Conservation (phyloP, 1,140 invertebrate genomes). For the Drosophila sucinea region DNA sequence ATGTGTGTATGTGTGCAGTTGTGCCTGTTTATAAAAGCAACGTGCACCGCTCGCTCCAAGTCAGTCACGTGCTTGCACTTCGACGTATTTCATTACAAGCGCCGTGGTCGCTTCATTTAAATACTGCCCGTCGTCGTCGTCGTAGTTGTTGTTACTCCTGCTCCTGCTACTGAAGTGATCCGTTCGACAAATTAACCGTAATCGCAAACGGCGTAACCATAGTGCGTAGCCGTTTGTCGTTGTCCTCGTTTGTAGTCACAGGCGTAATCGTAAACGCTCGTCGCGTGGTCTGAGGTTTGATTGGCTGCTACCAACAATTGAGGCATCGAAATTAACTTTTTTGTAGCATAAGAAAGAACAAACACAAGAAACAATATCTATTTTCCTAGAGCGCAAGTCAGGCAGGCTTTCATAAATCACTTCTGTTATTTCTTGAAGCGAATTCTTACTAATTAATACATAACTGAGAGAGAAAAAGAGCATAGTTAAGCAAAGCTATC, state of each 20-base stretch:
- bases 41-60: constrained; percentile 55
- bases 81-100: constrained; percentile 52
- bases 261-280: constrained; percentile 24
- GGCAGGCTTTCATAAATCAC: constrained; percentile 61
- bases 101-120: constrained; percentile 37
- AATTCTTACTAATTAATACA: constrained; percentile 30
- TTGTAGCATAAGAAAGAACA: constrained; percentile 40
- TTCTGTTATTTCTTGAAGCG: constrained; percentile 32
- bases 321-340: constrained; percentile 8
- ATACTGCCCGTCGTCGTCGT: constrained; percentile 7
- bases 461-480: constrained; percentile 12
- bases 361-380: constrained; percentile 45
- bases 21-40: constrained; percentile 72
- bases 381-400: constrained; percentile 64
- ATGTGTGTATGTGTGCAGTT: constrained; percentile 4
- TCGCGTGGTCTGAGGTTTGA: constrained; percentile 50
- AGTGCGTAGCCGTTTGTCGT: constrained; percentile 9
- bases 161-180: constrained; percentile 57
- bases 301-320: constrained; percentile 45
- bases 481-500: constrained; percentile 51
- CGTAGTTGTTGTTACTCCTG: constrained; percentile 24
- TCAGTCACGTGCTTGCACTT: constrained; percentile 79
- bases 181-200: constrained; percentile 66
- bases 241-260: constrained; percentile 7
- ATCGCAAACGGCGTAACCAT: constrained; percentile 35